phyloP scores from a whole-genome alignment of 1,140 invertebrate species.

The Tetragnatha versicolor region DNA sequence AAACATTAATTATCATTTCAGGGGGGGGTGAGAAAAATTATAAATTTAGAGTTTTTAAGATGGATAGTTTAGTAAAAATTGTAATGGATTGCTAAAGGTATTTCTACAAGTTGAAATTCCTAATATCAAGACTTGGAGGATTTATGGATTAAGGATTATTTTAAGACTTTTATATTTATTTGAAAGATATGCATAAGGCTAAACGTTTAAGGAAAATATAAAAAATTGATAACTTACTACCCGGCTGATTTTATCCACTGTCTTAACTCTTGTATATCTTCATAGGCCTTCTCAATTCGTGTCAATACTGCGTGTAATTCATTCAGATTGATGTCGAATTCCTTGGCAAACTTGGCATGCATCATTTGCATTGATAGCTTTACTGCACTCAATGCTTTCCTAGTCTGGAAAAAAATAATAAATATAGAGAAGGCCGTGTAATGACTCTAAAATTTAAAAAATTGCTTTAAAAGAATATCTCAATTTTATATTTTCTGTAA shows the following conservation, averaged over 20 bases:
- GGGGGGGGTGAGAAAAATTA: no score
- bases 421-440: no score
- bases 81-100: neutral
- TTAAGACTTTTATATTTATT: neutral
- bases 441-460: no score
- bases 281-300: conserved; percentile 18
- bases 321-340: conserved; percentile 26
- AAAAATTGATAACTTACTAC: neutral
- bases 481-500: no score
- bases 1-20: no score
- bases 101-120: neutral
- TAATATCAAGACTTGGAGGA: neutral
- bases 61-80: neutral
- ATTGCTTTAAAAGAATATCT: no score
- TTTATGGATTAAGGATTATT: neutral
- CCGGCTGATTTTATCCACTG: conserved; percentile 32
- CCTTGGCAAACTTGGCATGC: conserved; percentile 26
- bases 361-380: conserved; percentile 30
- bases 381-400: neutral
- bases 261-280: conserved; percentile 22
- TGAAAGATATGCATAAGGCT: neutral
- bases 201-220: neutral
- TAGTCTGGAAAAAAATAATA: conserved; percentile 23
- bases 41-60: no score
- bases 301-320: conserved; percentile 8